Conservation (phyloP, 2,113 vertebrate species). For the Plecturocebus donacophilus region DNA sequence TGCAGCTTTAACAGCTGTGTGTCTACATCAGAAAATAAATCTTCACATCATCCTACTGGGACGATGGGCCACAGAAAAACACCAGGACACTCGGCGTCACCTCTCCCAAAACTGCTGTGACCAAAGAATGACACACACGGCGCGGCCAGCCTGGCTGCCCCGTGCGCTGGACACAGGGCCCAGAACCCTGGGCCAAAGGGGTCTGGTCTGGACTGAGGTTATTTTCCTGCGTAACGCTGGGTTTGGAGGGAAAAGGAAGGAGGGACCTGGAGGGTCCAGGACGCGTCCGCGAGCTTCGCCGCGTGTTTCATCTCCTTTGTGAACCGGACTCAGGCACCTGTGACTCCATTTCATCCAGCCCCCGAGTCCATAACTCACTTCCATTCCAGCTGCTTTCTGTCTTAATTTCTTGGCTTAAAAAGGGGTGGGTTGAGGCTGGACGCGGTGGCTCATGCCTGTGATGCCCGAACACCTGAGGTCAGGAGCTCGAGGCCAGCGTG, state of each 20-base stretch:
- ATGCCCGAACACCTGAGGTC: no score
- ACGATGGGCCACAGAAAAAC: background rate
- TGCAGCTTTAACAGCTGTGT: background rate
- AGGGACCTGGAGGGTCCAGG: background rate
- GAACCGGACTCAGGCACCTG: background rate
- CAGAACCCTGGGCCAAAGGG: background rate
- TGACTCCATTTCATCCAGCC: background rate
- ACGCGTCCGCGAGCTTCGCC: background rate
- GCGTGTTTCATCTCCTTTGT: background rate
- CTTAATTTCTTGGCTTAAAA: background rate
- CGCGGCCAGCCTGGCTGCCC: background rate
- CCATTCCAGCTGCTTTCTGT: background rate
- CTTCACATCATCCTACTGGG: background rate
- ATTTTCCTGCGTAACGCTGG: conserved; percentile 61
- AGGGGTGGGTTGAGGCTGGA: background rate
- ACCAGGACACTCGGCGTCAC: background rate
- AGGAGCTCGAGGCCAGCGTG: no score
- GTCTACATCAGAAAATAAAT: conserved; percentile 44
- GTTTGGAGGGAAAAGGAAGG: background rate
- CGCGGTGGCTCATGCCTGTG: background rate
- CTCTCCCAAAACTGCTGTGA: background rate
- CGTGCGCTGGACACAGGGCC: conserved; percentile 22
- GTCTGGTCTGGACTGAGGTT: conserved; percentile 71
- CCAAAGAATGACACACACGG: background rate
- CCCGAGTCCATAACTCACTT: background rate